These are phyloP conservation scores for Neoitamus cyanurus DNA, from an alignment of 2,888 invertebrate genomes.

Conservation along the genomic window DNA sequence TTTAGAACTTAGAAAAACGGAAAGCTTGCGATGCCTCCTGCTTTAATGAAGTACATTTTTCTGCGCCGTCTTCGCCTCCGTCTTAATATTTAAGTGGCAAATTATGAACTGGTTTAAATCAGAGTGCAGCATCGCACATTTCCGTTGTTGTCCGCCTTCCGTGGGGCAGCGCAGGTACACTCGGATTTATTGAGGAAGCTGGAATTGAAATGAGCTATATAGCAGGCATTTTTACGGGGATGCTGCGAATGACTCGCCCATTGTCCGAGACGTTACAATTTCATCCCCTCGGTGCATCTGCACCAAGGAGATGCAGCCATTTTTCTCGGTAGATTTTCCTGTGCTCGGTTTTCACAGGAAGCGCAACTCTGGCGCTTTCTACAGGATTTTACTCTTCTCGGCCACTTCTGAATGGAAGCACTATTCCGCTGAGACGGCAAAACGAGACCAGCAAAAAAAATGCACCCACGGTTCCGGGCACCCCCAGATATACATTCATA, in stretches of 20 bases:
- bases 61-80: background rate
- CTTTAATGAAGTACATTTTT: background rate
- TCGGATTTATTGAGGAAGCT: background rate
- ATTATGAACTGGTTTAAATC: background rate
- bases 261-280: background rate
- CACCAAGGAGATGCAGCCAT: background rate
- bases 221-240: background rate
- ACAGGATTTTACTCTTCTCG: background rate
- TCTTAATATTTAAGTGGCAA: background rate
- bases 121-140: background rate
- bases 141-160: background rate
- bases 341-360: background rate
- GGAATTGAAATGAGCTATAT: background rate
- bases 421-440: conserved; percentile 25
- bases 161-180: background rate
- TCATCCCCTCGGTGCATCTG: background rate
- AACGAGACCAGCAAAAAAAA: background rate
- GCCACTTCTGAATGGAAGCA: background rate
- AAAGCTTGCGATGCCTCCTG: background rate
- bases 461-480: background rate
- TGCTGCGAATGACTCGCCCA: background rate
- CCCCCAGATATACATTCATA: background rate
- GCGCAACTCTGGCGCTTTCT: background rate
- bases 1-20: background rate
- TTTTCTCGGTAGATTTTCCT: background rate